These are phyloP conservation scores for Euplagia quadripunctaria DNA, from an alignment of 2,888 invertebrate species.

Conservation along the genomic window DNA sequence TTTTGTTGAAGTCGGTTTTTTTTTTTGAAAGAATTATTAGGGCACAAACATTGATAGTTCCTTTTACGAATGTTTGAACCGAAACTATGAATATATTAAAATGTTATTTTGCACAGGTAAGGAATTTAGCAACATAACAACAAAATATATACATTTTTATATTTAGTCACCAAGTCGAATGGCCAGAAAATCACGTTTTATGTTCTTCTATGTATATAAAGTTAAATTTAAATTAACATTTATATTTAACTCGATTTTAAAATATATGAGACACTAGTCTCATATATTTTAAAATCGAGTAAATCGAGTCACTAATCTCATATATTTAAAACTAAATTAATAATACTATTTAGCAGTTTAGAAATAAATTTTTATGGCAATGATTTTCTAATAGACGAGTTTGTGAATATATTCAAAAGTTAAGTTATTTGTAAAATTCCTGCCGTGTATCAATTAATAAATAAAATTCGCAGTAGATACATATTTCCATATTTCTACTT, in stretches of 20 bases:
- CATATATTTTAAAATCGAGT: too few relatives aligned
- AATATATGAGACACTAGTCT: conserved; percentile 2
- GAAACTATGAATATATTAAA: background rate
- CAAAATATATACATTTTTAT: background rate
- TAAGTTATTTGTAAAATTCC: background rate
- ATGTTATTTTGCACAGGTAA: background rate
- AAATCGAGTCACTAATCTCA: too few relatives aligned
- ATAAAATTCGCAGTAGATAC: background rate
- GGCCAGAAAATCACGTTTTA: background rate
- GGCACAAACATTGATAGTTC: too few relatives aligned
- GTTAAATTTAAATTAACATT: conserved; percentile 3
- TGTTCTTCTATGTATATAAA: background rate
- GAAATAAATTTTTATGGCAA: background rate
- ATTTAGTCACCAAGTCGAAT: background rate
- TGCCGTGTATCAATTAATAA: background rate
- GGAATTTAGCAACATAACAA: background rate
- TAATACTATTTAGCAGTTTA: background rate
- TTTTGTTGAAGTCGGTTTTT: too few relatives aligned
- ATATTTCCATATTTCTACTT: background rate
- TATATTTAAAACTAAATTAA: too few relatives aligned
- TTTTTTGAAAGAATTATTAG: too few relatives aligned
- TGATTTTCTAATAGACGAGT: background rate
- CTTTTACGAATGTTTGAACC: too few relatives aligned
- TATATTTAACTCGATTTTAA: background rate
- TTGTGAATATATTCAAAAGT: background rate